Percentiles rank a stretch among this genome's conserved stretches.
These are phyloP conservation scores for Phrynocephalus vlangalii DNA, from an alignment of 2,797 vertebrate genomes.

Conservation along the genomic window DNA sequence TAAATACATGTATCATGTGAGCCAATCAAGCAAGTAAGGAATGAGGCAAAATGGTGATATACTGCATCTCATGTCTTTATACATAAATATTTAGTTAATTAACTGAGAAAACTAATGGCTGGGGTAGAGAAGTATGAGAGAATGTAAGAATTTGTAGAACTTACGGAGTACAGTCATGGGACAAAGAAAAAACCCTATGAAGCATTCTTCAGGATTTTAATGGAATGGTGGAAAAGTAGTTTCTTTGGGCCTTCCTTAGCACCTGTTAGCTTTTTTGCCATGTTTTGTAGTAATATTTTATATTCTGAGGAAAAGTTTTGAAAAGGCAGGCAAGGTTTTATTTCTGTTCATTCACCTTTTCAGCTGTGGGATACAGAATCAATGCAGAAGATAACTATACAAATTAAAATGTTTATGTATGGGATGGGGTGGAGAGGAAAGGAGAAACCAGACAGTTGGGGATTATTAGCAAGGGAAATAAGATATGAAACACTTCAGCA, in stretches of 20 bases:
- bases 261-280: constrained; percentile 31
- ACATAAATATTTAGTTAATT: not conserved
- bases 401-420: constrained; percentile 47
- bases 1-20: too few relatives aligned
- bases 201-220: not conserved
- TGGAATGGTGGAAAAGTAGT: constrained; percentile 11
- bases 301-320: not conserved
- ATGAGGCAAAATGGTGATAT: not conserved
- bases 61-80: too few relatives aligned
- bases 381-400: constrained; percentile 28
- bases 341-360: not conserved
- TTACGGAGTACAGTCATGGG: fast-evolving
- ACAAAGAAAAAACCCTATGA: not conserved
- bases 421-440: not conserved
- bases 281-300: constrained; percentile 8
- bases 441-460: constrained; percentile 42
- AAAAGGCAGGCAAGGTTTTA: not conserved
- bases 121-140: not conserved
- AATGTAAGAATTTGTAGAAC: not conserved
- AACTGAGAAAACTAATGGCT: not conserved
- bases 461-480: constrained; percentile 30
- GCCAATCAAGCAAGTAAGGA: not conserved
- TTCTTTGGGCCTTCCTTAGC: constrained; percentile 25
- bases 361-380: constrained; percentile 30
- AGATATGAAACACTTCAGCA: not conserved